Base-by-base conservation (phyloP, 2,888 invertebrate species). In the Acrobasis repandana region DNA sequence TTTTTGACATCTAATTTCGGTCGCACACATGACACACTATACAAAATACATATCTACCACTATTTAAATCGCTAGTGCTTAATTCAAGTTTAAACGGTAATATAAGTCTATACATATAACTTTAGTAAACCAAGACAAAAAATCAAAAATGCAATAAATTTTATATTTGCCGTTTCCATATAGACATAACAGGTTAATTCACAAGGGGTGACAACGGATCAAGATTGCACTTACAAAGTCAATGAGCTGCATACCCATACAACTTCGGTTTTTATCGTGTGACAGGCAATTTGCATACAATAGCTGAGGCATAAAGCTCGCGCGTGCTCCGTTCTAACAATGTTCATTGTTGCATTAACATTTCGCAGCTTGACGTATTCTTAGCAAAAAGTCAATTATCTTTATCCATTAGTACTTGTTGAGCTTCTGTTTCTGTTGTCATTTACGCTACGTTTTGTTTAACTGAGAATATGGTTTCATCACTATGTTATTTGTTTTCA, bases 281-380 rank as follows among this genome's bases (percentile, higher is more conserved):
- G 82, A 84, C 73, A 77, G 61, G 61, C 65, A 54, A 74, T 90
- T 90, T 80, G 72, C 88, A 90, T 85, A 90, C 90, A 90, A 90
- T 90, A 74, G 80, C 38, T 67, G 62, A 67, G 68, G 79, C 74
- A 77, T 80, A 81, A 78, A 77, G 80, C 83, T 81, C 80, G 86
- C 88, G 83, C 89, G 89, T 88, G 90, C 86, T 81, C 77, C 79
- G 79, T 84, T 76, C 72, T 73, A 85, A 85, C 85, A 88, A 87
- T 85, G 80, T 80, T 83, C 79, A 81, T 83, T 86, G 86, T 87
- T 86, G 78, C 75, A 75, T 73, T 75, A 74, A 72, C 75, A 72
- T 73, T 70, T 69, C 54, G 16, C 51, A 56, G 36, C 38, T 43
- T 54, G 15, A 36, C 15, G 15, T 36, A 62, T 65, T 50, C 34